These are phyloP conservation scores for Caenorhabditis briggsae DNA, from an alignment of 1,140 invertebrate genomes.

Conservation along the genomic window DNA sequence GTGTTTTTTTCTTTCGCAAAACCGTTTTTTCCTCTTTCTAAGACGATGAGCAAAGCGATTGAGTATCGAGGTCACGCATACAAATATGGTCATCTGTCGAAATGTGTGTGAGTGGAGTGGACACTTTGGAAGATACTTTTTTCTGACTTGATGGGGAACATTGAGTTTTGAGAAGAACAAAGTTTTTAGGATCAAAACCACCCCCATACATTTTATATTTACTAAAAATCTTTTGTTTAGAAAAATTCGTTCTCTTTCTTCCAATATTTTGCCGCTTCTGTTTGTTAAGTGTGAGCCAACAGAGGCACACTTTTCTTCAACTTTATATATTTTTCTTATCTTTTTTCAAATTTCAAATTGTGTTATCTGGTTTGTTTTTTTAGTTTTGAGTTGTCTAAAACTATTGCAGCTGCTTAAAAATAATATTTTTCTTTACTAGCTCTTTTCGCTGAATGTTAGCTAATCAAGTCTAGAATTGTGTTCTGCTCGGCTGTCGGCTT, in stretches of 20 bases:
- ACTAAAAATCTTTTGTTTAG: constrained; percentile 34
- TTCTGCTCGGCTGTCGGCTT: no score
- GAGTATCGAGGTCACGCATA: not conserved
- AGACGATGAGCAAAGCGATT: constrained; percentile 28
- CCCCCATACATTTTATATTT: constrained; percentile 13
- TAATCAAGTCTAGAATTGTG: no score
- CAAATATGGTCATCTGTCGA: constrained; percentile 41
- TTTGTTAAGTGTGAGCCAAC: constrained; percentile 29
- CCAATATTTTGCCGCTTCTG: not conserved
- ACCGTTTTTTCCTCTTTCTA: not conserved
- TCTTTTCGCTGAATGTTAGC: no score
- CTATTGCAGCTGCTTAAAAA: no score
- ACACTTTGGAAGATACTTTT: not conserved
- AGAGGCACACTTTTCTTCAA: not conserved
- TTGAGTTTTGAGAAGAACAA: no score
- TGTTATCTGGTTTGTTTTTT: not conserved
- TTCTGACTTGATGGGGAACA: not conserved
- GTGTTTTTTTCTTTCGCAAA: not conserved
- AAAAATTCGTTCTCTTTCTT: not conserved
- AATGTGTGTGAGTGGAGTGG: not conserved
- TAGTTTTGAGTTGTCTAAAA: no score
- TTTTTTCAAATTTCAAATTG: not conserved
- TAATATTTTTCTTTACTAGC: no score
- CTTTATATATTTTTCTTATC: not conserved
- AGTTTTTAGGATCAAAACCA: not conserved